Evolutionary conservation across 2,113 vertebrate species (phyloP).

Genomic region (Haplotaxodon microlepis): DNA sequence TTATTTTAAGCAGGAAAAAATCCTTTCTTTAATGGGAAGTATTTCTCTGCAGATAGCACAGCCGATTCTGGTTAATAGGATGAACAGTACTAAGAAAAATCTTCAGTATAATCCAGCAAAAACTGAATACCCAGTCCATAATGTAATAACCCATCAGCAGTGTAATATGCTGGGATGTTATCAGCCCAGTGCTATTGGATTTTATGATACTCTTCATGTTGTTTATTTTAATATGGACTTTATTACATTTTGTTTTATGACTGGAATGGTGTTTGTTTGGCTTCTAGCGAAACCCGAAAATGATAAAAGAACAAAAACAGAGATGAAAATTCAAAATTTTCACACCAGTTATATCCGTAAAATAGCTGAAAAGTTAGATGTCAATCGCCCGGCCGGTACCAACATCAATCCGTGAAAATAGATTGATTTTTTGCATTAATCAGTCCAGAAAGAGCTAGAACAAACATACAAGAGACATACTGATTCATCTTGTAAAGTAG

Average conservation of each 20-base stretch:
- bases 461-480: not conserved
- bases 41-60: not conserved
- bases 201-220: not conserved
- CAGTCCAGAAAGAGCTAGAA: not conserved
- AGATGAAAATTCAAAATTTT: not conserved
- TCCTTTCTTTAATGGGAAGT: not conserved
- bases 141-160: not conserved
- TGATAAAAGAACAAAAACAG: not conserved
- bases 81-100: not conserved
- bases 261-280: not conserved
- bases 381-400: not conserved
- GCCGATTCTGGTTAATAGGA: not conserved
- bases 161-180: not conserved
- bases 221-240: slow-evolving; percentile 4
- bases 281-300: not conserved
- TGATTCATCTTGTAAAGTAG: not conserved
- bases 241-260: slow-evolving; percentile 5
- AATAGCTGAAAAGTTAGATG: not conserved
- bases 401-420: not conserved
- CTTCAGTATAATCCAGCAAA: not conserved
- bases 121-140: not conserved
- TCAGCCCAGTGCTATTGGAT: not conserved
- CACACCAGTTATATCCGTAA: not conserved
- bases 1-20: not conserved
- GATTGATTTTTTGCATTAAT: not conserved